Percentiles rank a stretch among this genome's conserved stretches.
Evolutionary conservation across 2,113 vertebrate genomes (phyloP).

Genomic region (Phyllopteryx taeniolatus): DNA sequence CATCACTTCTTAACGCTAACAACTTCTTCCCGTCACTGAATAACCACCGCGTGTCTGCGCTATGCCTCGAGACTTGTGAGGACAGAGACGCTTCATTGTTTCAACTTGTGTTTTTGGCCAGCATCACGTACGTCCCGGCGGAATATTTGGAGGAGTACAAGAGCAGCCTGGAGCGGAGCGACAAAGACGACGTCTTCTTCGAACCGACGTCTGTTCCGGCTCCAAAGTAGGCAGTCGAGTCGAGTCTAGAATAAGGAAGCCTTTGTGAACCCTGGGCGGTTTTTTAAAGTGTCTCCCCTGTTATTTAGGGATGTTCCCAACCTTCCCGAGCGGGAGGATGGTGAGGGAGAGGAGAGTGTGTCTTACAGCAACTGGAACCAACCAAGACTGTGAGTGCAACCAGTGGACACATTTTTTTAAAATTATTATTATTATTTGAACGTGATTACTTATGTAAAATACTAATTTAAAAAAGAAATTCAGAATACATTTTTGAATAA

Average conservation of each 20-base stretch:
- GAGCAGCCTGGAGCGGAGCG: conserved; percentile 66
- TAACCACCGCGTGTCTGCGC: not conserved
- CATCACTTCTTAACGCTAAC: not conserved
- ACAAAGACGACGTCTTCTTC: conserved; percentile 61
- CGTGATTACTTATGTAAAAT: no score
- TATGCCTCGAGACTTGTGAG: no score
- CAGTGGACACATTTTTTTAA: no score
- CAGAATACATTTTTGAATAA: no score
- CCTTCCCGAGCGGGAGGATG: conserved; percentile 94
- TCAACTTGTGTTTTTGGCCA: conserved; percentile 62
- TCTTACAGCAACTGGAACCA: conserved; percentile 89
- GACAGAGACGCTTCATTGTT: not conserved
- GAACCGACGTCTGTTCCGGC: conserved; percentile 15
- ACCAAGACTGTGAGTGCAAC: conserved; percentile 81
- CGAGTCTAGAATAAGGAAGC: not conserved
- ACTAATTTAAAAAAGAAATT: no score
- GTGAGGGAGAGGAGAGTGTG: conserved; percentile 96
- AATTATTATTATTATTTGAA: no score
- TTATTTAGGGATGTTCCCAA: conserved; percentile 75
- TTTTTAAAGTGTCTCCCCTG: not conserved
- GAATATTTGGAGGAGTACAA: conserved; percentile 90
- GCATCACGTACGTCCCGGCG: conserved; percentile 89
- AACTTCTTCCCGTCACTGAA: not conserved
- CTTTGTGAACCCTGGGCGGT: not conserved
- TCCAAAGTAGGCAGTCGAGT: conserved; percentile 52